These are phyloP conservation scores for Sinonovacula constricta DNA, from an alignment of 1,140 invertebrate genomes.

Conservation along the genomic window DNA sequence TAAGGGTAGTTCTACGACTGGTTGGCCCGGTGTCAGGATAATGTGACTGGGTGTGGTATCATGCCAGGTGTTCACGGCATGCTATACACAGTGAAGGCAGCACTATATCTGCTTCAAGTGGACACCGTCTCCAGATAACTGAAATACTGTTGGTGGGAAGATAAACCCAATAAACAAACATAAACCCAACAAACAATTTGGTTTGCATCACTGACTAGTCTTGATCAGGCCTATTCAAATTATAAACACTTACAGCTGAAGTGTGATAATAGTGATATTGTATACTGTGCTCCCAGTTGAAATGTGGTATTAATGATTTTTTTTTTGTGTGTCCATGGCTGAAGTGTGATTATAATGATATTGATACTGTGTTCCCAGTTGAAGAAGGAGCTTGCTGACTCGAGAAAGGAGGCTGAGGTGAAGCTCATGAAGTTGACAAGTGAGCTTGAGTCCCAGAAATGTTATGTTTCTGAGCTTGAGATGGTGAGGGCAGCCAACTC, in stretches of 20 bases:
- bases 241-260: background rate
- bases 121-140: no score
- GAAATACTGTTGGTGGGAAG: no score
- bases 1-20: no score
- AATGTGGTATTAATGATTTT: background rate
- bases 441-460: conserved; percentile 57
- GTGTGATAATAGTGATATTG: background rate
- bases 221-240: no score
- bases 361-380: conserved; percentile 41
- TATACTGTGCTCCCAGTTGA: background rate
- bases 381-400: conserved; percentile 43
- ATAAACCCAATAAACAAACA: no score
- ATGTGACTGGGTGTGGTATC: no score
- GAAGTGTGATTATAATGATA: background rate
- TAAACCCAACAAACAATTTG: no score
- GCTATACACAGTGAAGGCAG: no score
- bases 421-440: conserved; percentile 46
- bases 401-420: conserved; percentile 52
- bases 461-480: conserved; percentile 61
- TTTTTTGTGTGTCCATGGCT: background rate
- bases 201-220: no score
- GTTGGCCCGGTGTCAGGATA: no score
- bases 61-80: no score
- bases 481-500: conserved; percentile 58
- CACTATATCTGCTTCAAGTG: no score